Percentiles rank a stretch among this genome's conserved stretches.
Evolutionary conservation across 2,797 vertebrate genomes (phyloP).

Genomic region (Oreochromis mossambicus): DNA sequence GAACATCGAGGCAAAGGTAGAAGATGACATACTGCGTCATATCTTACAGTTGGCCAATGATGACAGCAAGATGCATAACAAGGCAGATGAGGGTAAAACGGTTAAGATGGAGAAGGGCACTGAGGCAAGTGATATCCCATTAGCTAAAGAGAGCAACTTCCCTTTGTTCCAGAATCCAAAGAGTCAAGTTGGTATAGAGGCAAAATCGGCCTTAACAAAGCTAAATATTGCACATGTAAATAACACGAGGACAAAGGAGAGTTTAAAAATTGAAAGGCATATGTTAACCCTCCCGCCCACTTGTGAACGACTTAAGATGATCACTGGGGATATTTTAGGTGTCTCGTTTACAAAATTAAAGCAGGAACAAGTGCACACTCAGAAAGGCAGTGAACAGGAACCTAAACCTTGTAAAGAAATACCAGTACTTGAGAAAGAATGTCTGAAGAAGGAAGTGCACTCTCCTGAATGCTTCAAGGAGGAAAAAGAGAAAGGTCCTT

Average conservation of each 20-base stretch:
- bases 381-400: background rate
- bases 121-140: background rate
- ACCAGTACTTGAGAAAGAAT: slow-evolving; percentile 42
- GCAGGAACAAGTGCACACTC: background rate
- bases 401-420: slow-evolving; percentile 18
- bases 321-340: background rate
- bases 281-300: background rate
- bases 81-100: background rate
- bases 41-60: slow-evolving; percentile 13
- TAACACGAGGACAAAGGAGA: background rate
- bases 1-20: slow-evolving; percentile 18
- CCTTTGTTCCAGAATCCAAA: slow-evolving; percentile 1
- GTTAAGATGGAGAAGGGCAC: background rate
- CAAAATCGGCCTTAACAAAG: background rate
- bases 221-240: background rate
- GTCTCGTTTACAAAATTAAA: background rate
- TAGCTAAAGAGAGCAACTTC: background rate
- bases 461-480: background rate
- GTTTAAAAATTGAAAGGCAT: background rate
- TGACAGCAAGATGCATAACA: background rate
- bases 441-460: background rate
- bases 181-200: background rate
- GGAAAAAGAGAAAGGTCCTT: background rate
- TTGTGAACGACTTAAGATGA: background rate
- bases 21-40: background rate